Conservation (phyloP, 2,888 invertebrate species). For the Fragum sueziense region DNA sequence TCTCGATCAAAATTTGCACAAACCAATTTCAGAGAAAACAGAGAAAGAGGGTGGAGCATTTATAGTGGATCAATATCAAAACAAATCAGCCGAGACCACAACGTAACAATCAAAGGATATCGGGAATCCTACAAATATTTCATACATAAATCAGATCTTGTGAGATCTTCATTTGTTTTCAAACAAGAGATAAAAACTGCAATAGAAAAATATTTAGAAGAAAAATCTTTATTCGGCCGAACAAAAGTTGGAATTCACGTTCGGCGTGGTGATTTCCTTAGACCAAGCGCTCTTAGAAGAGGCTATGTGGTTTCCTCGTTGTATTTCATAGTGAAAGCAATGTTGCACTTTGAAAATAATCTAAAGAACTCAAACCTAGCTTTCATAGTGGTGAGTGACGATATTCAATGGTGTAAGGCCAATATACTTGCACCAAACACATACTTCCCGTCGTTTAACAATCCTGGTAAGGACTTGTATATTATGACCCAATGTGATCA, state of each 20-base stretch:
- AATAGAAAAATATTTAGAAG: neutral
- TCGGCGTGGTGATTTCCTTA: neutral
- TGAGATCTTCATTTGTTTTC: slow-evolving; percentile 8
- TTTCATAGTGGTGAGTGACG: slow-evolving; percentile 1
- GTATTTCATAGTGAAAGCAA: neutral
- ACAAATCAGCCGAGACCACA: neutral
- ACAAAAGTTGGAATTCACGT: slow-evolving; percentile 9
- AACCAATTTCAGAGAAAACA: neutral
- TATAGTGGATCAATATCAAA: neutral
- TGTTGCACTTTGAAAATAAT: neutral
- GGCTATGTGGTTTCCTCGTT: neutral
- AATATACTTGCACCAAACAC: neutral
- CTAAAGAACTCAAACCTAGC: neutral
- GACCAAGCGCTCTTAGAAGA: neutral
- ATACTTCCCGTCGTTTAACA: neutral
- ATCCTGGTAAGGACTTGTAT: neutral
- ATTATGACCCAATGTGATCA: slow-evolving; percentile 12
- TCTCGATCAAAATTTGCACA: neutral
- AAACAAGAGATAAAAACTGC: neutral
- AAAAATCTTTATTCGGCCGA: neutral
- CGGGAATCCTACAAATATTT: neutral
- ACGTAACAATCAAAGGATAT: neutral
- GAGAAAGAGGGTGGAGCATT: neutral
- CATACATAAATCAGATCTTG: neutral
- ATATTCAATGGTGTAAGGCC: neutral